Base-by-base conservation (phyloP, 1,140 invertebrate genomes). In the Mylabris phalerata region DNA sequence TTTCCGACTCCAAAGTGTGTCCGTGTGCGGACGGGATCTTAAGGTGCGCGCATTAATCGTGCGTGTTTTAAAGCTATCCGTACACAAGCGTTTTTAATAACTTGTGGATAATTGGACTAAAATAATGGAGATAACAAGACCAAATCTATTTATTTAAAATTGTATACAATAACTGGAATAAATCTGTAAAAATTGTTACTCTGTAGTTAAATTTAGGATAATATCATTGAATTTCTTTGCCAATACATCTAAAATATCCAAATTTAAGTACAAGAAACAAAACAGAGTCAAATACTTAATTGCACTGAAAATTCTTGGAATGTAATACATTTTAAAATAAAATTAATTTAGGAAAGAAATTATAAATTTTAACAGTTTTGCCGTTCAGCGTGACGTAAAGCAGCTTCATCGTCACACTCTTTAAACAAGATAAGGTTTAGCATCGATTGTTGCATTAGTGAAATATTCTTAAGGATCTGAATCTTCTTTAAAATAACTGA, bases 401-500 rank as follows among this genome's bases (percentile, higher is more conserved):
- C 66, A 9, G 44, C 2, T 32, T 60, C 55, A 9, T 47, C 50
- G 41, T 61, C 59, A 46, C 52, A 19, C 48, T 72, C 68, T 44
- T 69, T 69, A 6, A 72, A 43, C 9, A 72, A n/a, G 45, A 63
- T 67, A 70, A 40, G 57, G 41, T 24, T 57, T 56, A 7, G 40
- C 61, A 11, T 68, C 67, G 11, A 60, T 38, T 3, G 67, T 43
- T 5, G 57, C 77, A n/a, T 79, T 70, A 25, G 71, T 78, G 47
- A 80, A 80, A 63, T 77, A 82, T 2, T 77, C 68, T 39, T 71
- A 63, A 2, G 74, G 65, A 41, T 82, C 75, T 3, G 78, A 61
- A 7, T 61, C 38, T 4, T 78, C 74, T 24, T 77, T 66, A 5
- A 78, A 79, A 68, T 84, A 89, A 39, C 77, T 78, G 68, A 90